Base-by-base conservation (phyloP, 2,113 vertebrate species). In the Oxyruncus cristatus region DNA sequence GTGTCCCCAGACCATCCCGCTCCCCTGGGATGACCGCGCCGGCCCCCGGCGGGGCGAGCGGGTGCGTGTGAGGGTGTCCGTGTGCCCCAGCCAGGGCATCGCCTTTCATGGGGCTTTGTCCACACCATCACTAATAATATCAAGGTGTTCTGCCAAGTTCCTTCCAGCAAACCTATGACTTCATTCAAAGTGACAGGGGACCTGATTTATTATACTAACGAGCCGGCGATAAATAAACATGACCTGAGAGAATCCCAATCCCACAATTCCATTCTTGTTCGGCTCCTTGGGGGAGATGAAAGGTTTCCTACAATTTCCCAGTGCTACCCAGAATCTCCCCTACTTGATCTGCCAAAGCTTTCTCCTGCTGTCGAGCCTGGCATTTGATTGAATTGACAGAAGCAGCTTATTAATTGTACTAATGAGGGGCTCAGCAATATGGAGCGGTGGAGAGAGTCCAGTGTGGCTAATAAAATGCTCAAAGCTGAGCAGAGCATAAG, bases 121-220 rank as follows among this genome's bases (percentile, higher is more conserved):
- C 6, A 9, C 81, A 67, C 80, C 92, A 80, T 59, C 92, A 59
- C 80, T 88, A 97, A 97, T 97, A 93, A 96, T 96, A 97, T 95
- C 97, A 95, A 95, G 95, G 92, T 97, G 96, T 97, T 91, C 97
- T 98, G 97, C 97, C 98, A 97, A 97, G 93, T 95, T 93, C 72
- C 72, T 94, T 96, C 84, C 85, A 95, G 84, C 81, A 68, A 93
- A 92, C 85, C 95, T 93, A 74, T 93, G 86, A 92, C 88, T 94
- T 97, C 89, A 86, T 95, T 96, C 85, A 82, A 88, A 88, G 76
- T 97, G 96, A 98, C 97, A 97, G 67, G 97, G 78, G 85, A 90
- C 89, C 95, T 95, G 93, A 73, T 95, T 97, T 97, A 98, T 98
- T 97, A 93, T 96, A 94, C 94, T 96, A 97, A 96, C 74, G 92